Evolutionary conservation across 2,888 invertebrate genomes (phyloP).

Genomic region (Imbricaverruca yamaguchii): DNA sequence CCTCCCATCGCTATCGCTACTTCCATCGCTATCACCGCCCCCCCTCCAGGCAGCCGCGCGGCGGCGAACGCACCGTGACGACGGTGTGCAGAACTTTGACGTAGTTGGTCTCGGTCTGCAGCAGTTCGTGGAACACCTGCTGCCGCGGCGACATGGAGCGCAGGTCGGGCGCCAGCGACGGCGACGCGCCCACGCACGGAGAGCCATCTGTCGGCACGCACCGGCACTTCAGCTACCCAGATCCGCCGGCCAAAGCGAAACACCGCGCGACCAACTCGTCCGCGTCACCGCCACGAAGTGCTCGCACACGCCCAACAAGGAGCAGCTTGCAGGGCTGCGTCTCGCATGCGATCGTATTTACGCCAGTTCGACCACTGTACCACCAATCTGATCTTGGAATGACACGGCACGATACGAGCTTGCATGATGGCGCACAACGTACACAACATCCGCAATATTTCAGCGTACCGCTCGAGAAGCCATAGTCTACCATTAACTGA

Average conservation of each 20-base stretch:
- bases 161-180: constrained; percentile 38
- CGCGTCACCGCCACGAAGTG: neutral
- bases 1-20: too few relatives aligned
- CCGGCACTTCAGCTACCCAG: neutral
- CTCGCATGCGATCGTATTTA: too few relatives aligned
- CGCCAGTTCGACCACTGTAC: too few relatives aligned
- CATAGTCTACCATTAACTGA: too few relatives aligned
- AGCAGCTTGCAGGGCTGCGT: neutral
- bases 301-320: neutral
- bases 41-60: too few relatives aligned
- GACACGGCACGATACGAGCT: too few relatives aligned
- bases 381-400: too few relatives aligned
- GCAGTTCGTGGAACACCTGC: constrained; percentile 80
- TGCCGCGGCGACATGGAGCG: constrained; percentile 66
- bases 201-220: neutral
- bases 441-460: too few relatives aligned
- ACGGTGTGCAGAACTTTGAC: constrained; percentile 90
- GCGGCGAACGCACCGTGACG: constrained; percentile 56
- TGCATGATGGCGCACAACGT: too few relatives aligned
- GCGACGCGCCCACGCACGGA: neutral
- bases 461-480: too few relatives aligned
- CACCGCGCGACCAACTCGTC: neutral
- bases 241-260: too few relatives aligned
- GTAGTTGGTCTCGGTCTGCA: constrained; percentile 96
- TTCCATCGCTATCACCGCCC: too few relatives aligned